phyloP scores from a whole-genome alignment of 1,140 invertebrate genomes.

The Radopholus similis region DNA sequence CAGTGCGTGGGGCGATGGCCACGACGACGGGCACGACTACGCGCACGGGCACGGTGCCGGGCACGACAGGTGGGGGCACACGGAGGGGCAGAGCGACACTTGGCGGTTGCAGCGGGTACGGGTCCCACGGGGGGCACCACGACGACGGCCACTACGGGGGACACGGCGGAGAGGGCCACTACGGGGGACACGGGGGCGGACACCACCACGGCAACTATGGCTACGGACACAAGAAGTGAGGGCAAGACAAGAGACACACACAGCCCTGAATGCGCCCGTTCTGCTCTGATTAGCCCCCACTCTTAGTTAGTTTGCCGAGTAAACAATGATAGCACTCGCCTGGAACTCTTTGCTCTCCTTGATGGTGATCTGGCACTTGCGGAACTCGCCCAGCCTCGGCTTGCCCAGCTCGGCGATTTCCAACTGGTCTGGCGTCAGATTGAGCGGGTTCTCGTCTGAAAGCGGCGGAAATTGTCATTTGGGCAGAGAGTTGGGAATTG shows the following conservation, averaged over 20 bases:
- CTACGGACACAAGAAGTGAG: neutral
- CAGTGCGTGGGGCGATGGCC: constrained; percentile 22
- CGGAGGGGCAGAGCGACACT: neutral
- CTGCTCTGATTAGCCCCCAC: neutral
- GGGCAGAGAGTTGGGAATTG: neutral
- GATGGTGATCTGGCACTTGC: constrained; percentile 77
- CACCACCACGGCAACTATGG: constrained; percentile 9
- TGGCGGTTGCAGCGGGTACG: constrained; percentile 1
- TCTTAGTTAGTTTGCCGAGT: neutral
- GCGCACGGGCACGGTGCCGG: neutral
- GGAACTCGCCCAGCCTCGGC: constrained; percentile 80
- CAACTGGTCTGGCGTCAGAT: constrained; percentile 69
- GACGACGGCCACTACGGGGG: constrained; percentile 16
- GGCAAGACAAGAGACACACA: neutral
- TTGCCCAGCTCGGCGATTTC: constrained; percentile 80
- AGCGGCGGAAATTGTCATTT: neutral
- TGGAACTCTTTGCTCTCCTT: constrained; percentile 98
- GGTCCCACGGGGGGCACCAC: constrained; percentile 9
- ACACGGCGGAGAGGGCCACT: constrained; percentile 17
- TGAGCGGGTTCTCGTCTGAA: constrained; percentile 51
- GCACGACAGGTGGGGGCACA: constrained; percentile 3
- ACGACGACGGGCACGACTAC: constrained; percentile 18
- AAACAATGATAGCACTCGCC: constrained; percentile 64
- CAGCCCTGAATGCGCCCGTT: neutral
- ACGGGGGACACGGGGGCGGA: constrained; percentile 17